Evolutionary conservation across 2,113 vertebrate genomes (phyloP).

Genomic region (Mugil cephalus): DNA sequence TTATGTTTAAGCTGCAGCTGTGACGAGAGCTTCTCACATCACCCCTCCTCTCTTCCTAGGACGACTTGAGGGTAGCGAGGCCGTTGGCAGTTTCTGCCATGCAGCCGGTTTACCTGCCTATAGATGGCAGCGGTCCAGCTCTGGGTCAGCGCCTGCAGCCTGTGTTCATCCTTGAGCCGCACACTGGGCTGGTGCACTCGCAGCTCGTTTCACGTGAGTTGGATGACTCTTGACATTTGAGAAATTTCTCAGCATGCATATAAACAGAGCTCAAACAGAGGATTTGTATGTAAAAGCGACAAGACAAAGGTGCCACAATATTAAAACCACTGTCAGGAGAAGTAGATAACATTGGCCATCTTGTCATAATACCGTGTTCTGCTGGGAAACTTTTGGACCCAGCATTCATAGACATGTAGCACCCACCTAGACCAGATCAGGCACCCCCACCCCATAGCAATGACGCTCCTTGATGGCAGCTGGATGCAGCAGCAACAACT

Average conservation of each 20-base stretch:
- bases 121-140: slow-evolving; percentile 79
- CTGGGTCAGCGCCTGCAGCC: slow-evolving; percentile 88
- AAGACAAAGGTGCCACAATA: background rate
- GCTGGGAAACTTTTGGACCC: too few species aligned
- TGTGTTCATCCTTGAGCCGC: slow-evolving; percentile 92
- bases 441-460: too few species aligned
- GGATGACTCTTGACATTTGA: background rate
- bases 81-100: slow-evolving; percentile 75
- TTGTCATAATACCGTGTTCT: too few species aligned
- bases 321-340: too few species aligned
- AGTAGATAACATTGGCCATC: too few species aligned
- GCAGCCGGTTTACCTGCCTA: slow-evolving; percentile 84
- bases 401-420: too few species aligned
- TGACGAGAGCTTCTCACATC: background rate
- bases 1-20: too few species aligned
- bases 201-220: slow-evolving; percentile 88
- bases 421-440: too few species aligned
- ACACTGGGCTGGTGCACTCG: slow-evolving; percentile 82
- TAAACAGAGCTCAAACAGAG: background rate
- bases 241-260: background rate
- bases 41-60: slow-evolving; percentile 62
- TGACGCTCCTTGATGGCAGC: too few species aligned
- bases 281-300: background rate
- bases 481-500: too few species aligned
- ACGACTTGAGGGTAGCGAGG: slow-evolving; percentile 79